Base-by-base conservation (phyloP, 2,888 invertebrate genomes). In the Amiota minor region DNA sequence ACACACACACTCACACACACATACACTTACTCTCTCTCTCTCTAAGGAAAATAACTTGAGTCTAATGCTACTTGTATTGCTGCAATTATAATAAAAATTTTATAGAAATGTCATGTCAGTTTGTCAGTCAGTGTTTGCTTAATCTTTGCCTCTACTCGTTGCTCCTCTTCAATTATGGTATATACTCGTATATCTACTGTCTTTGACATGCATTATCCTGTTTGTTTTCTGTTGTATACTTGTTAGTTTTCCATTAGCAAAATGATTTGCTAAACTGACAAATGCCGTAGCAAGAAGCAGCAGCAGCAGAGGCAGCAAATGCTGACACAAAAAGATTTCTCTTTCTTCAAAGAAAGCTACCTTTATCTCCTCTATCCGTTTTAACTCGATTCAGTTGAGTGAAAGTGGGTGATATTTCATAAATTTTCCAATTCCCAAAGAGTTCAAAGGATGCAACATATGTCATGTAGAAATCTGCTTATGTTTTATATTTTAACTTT, bases 211-310 rank as follows among this genome's bases (percentile, higher is more conserved):
- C 35, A 35, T 35, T 73, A n/a, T 55, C 20, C 23, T 23, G 18
- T 16, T n/a, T 59, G 53, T 53, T n/a, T 53, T 12, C 49, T 18
- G 23, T 23, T 56, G 16, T 20, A 4, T 14, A 2, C 14, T 55
- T 64, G 20, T 53, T 53, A 35, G 62, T 61, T 71, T 71, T 59
- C 20, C 71, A 71, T 71, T 71, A 71, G 71, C 71, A 71, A 61
- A 23, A 62, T 71, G 71, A 71, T 61, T 71, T 71, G 71, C 62
- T 47, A 49, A 35, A 65, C 65, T 47, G 18, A 65, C 65, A 65
- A 65, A 65, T 65, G 65, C 47, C 49, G 49, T 49, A 20, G 47
- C 65, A 65, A 65, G 23, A 3, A 23, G 23, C 23, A 23, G 3
- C 23, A 23, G 3, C 23, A 23, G 3, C 23, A 23, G 3, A 1